A percentile compares a stretch with the other conserved stretches of the same genome.
Conservation (phyloP, 2,113 vertebrate species). For the Catharus bicknelli region DNA sequence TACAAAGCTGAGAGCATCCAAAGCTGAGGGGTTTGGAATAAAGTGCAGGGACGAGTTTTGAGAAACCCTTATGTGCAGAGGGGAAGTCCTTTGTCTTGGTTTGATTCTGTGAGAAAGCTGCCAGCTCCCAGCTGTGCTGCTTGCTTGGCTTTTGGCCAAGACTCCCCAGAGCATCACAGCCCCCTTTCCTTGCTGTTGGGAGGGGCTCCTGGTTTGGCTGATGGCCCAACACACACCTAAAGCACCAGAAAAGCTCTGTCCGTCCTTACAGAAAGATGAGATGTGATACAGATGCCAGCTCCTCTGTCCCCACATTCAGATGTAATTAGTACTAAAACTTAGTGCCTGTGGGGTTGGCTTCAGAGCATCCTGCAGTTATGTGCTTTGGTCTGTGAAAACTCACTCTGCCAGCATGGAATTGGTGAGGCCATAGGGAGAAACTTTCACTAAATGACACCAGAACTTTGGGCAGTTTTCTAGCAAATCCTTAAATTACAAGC, state of each 20-base stretch:
- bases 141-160: neutral
- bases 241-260: neutral
- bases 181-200: neutral
- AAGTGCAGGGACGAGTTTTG: neutral
- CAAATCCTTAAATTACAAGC: neutral
- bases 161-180: rapidly evolving
- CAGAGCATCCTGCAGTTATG: neutral
- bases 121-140: neutral
- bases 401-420: neutral
- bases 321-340: neutral
- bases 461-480: neutral
- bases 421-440: neutral
- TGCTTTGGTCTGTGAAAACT: neutral
- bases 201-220: neutral
- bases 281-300: neutral
- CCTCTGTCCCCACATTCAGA: neutral
- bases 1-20: neutral
- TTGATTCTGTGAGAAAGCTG: neutral
- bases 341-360: neutral
- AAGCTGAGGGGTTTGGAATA: neutral
- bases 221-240: neutral
- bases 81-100: neutral
- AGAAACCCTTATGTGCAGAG: neutral
- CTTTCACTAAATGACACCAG: neutral
- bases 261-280: neutral